Conservation (phyloP, 2,888 invertebrate genomes). For the Ellobium chinense region DNA sequence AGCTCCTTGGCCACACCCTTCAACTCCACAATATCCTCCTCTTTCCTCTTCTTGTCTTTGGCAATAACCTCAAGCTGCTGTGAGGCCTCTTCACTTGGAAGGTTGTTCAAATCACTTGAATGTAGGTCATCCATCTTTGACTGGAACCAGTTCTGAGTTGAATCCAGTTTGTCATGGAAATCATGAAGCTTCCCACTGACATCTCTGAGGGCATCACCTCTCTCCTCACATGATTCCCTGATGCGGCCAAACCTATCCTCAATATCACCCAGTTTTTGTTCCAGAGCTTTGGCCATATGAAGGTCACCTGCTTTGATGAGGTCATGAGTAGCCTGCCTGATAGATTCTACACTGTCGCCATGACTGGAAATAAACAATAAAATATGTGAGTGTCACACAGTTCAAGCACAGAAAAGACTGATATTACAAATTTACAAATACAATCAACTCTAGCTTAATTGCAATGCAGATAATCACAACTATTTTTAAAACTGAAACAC, state of each 20-base stretch:
- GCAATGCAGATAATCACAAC: neutral
- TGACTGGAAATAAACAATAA: constrained; percentile 83
- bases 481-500: neutral
- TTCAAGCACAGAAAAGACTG: no score
- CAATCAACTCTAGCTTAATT: neutral
- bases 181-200: constrained; percentile 84
- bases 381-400: no score
- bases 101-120: constrained; percentile 84
- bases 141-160: constrained; percentile 70
- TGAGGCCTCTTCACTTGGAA: constrained; percentile 82
- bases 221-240: constrained; percentile 87
- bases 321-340: constrained; percentile 89
- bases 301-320: constrained; percentile 86
- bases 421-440: neutral
- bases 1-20: constrained; percentile 68
- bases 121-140: constrained; percentile 67
- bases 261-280: constrained; percentile 92
- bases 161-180: constrained; percentile 81
- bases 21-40: constrained; percentile 64
- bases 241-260: constrained; percentile 91
- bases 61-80: constrained; percentile 82
- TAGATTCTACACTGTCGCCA: constrained; percentile 90
- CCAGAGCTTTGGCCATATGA: constrained; percentile 92
- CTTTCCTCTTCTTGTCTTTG: constrained; percentile 60
- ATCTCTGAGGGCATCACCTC: constrained; percentile 90